Base-by-base conservation (phyloP, 2,797 vertebrate genomes). In the Chelonia mydas region DNA sequence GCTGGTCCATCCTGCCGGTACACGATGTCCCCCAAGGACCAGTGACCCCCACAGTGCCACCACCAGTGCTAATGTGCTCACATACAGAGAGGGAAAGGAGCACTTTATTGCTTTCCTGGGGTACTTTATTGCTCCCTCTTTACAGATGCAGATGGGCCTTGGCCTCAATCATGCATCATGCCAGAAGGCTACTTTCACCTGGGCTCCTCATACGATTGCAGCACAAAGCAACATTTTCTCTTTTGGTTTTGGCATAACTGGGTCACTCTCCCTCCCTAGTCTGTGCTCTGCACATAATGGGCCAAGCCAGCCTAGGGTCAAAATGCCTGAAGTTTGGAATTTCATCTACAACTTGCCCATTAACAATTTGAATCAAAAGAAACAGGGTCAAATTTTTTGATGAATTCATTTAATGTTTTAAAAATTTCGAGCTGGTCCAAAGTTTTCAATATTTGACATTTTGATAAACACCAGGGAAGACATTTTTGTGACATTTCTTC, bases 111-210 rank as follows among this genome's bases (percentile, higher is more conserved):
- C 33, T 65, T n/a, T 31, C 61, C 53, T 57, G 84, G 84, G 55
- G 47, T 13, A 8, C 3, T 13, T 55, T 37, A 51, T 37, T 7
- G 1, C 21, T 86, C 28, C 10, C n/a, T 72, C 54, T 89, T 97
- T 65, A 13, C 13, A 68, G 49, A 31, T 23, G 47, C 33, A 37
- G n/a, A 65, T 1, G 1, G 72, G 72, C 47, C 0, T 0, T 77
- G 55, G 11, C 53, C n/a, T 13, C 13, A 31, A 83, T n/a, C 31
- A 85, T 4, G 54, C 47, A 53, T 2, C 6, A 55, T 19, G 61
- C 93, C 57, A 23, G 51, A 78, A 72, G 65, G 17, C 3, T 19
- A 77, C 1, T 77, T 61, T 68, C 81, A 88, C 49, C 41, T 88
- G 85, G 55, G 72, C 77, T 72, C 11, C 2, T 27, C 79, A 6